A percentile compares a stretch with the other conserved stretches of the same genome.
Evolutionary conservation across 2,888 invertebrate species (phyloP).

Genomic region (Sesia bembeciformis): DNA sequence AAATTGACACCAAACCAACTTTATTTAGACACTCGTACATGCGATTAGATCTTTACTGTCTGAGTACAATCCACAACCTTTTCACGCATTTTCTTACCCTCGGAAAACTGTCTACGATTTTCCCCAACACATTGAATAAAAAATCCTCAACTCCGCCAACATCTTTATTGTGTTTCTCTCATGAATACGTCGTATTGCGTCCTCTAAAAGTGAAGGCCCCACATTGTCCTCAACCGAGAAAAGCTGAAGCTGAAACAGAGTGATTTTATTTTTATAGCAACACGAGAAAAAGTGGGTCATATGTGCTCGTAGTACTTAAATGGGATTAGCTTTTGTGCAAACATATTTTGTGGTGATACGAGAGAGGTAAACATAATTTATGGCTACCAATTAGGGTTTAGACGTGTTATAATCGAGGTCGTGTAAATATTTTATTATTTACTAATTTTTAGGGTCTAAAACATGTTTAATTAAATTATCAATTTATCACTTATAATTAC

Average conservation of each 20-base stretch:
- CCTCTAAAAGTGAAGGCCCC: background rate
- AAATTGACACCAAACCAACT: too few species aligned
- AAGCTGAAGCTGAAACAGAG: background rate
- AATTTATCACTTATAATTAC: too few species aligned
- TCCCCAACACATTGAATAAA: background rate
- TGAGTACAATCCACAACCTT: background rate
- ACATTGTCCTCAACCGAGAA: background rate
- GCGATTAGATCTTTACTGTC: too few species aligned
- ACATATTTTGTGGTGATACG: background rate
- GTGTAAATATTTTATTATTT: too few species aligned
- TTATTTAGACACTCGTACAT: too few species aligned
- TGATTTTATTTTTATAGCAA: background rate
- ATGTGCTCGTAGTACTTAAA: background rate
- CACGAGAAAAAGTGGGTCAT: background rate
- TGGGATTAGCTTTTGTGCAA: background rate
- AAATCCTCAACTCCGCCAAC: background rate
- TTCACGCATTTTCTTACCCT: background rate
- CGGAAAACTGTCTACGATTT: background rate
- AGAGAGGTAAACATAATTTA: too few species aligned
- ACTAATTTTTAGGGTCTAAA: too few species aligned
- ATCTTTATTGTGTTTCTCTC: slow-evolving; percentile 1
- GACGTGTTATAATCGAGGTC: too few species aligned
- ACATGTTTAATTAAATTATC: too few species aligned
- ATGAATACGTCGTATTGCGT: slow-evolving; percentile 1
- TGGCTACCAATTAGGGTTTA: too few species aligned